Base-by-base conservation (phyloP, 2,797 vertebrate genomes). In the Bovichtus diacanthus region DNA sequence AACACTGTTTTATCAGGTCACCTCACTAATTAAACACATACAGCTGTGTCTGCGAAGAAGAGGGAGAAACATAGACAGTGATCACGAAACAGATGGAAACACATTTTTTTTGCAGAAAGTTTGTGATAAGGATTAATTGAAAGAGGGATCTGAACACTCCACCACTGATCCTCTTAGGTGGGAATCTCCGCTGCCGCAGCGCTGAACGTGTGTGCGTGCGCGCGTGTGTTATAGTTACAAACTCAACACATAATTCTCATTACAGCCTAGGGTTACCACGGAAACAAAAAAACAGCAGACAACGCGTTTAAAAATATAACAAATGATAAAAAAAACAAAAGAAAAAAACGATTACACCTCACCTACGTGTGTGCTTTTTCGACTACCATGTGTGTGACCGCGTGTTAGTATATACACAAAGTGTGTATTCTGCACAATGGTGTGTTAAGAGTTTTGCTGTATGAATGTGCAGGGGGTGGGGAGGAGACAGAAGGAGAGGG, bases 231-330 rank as follows among this genome's bases (percentile, higher is more conserved):
- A 21, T 63, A 83, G 75, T 83, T 82, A 77, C 69, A 49, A 27
- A 36, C 58, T 67, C 59, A 70, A 83, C 80, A 70, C 53, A 76
- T 83, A 76, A 80, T 84, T 87, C 70, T 78, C 80, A 88, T 88
- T 89, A 86, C 72, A 77, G 75, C 83, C 68, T 4, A 41, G 27
- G 66, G 89, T 91, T 85, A 77, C 84, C 88, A 90, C 55, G 74
- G 89, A 85, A 90, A 90, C 88, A 72, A 81, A 90, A 90, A 9
- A 69, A 73, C 47, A 81, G 69, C 50, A 74, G 66, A 85, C 49
- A 80, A 82, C 77, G 85, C 19, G 67, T 86, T 88, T 85, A 87
- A 90, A 91, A 91, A 90, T 82, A 69, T 31, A 23, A 65, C 60
- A 34, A 47, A 6, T 47, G 56, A 51, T 56, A 61, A 16, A 39